Conservation (phyloP, 2,113 vertebrate genomes). For the Lathamus discolor region DNA sequence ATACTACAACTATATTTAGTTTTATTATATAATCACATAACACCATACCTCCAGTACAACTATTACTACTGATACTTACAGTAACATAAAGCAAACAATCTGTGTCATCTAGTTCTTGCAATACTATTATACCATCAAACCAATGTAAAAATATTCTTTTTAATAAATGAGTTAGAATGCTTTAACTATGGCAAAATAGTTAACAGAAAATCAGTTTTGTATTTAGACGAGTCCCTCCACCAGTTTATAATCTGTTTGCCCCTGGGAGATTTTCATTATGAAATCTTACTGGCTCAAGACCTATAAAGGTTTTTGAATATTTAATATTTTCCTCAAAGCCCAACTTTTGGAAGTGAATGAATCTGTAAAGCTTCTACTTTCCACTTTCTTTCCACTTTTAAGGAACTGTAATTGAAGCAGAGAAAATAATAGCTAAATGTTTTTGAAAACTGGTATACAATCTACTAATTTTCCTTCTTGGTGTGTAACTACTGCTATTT, state of each 20-base stretch:
- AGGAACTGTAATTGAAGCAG: background rate
- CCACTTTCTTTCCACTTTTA: background rate
- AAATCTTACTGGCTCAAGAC: background rate
- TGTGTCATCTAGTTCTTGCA: background rate
- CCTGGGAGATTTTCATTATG: background rate
- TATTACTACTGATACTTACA: background rate
- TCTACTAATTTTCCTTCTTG: background rate
- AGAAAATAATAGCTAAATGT: background rate
- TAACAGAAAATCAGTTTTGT: background rate
- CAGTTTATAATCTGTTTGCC: background rate
- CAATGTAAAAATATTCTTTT: background rate
- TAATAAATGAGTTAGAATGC: background rate
- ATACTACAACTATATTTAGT: background rate
- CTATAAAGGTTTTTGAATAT: background rate
- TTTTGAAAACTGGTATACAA: background rate
- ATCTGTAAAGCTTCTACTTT: background rate
- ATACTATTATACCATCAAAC: background rate
- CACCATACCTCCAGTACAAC: background rate
- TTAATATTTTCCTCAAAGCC: background rate
- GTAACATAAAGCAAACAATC: background rate
- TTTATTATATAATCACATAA: background rate
- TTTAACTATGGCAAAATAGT: background rate
- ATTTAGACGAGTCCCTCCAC: background rate
- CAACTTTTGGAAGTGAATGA: background rate
- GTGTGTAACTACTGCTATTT: background rate